A percentile compares a stretch with the other conserved stretches of the same genome.
Evolutionary conservation across 2,113 vertebrate species (phyloP).

Genomic region (Eptesicus fuscus): DNA sequence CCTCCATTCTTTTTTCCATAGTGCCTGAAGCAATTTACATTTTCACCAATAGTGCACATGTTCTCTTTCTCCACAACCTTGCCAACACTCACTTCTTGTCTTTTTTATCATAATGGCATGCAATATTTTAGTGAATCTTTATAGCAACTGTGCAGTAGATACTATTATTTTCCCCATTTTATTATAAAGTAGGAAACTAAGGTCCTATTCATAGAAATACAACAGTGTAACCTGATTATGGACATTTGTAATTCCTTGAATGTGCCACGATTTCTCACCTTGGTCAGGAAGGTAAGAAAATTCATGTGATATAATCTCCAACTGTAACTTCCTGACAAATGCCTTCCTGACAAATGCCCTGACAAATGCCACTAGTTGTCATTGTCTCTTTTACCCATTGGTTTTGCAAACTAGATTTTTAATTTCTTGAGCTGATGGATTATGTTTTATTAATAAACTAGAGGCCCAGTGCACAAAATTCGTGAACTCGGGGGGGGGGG

Average conservation of each 20-base stretch:
- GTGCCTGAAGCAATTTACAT: background rate
- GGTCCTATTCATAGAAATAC: background rate
- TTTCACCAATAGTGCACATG: background rate
- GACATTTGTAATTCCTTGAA: background rate
- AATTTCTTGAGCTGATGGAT: background rate
- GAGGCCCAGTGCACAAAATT: too few species aligned
- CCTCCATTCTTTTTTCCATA: background rate
- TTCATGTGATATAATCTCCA: background rate
- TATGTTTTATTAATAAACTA: background rate
- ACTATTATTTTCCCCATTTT: background rate
- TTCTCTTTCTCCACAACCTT: background rate
- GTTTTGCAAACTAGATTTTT: background rate
- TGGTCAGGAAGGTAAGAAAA: background rate
- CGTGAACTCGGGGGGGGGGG: too few species aligned
- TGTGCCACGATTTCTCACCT: background rate
- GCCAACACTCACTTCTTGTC: background rate
- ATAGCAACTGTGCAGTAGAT: background rate
- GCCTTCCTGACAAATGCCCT: background rate
- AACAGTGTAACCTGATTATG: background rate
- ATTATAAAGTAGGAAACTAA: background rate
- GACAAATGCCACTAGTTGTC: background rate
- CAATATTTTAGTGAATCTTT: background rate
- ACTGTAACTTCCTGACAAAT: background rate
- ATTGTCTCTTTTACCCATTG: background rate
- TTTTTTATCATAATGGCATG: background rate